Conservation (phyloP, 2,113 vertebrate genomes). For the Taxidea taxus region DNA sequence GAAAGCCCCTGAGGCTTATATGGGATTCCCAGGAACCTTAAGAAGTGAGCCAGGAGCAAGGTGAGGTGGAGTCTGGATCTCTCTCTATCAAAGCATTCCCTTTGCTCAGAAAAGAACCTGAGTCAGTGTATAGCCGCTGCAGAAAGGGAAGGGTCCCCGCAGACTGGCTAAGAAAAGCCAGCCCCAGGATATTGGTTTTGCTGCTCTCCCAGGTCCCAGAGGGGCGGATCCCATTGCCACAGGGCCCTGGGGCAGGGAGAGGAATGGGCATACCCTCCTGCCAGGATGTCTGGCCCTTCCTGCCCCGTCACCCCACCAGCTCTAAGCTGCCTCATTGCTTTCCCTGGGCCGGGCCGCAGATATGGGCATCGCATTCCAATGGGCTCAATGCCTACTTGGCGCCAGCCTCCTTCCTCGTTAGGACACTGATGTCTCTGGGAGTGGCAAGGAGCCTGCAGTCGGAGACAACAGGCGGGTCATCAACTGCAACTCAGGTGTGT, state of each 20-base stretch:
- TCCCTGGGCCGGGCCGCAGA: neutral
- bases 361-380: neutral
- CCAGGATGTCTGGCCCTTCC: neutral
- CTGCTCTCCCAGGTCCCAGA: neutral
- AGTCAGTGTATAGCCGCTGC: neutral
- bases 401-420: neutral
- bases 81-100: neutral
- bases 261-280: neutral
- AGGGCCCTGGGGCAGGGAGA: neutral
- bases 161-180: neutral
- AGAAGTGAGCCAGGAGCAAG: neutral
- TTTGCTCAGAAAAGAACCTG: neutral
- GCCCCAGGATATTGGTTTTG: neutral
- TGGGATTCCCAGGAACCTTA: neutral
- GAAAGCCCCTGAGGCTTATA: neutral
- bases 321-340: neutral
- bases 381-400: neutral
- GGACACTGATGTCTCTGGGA: neutral
- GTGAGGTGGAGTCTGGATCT: fast-evolving
- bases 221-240: neutral
- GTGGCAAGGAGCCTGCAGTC: fast-evolving
- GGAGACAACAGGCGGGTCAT: neutral
- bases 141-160: fast-evolving
- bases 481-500: fast-evolving
- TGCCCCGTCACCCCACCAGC: neutral